phyloP scores from a whole-genome alignment of 2,888 invertebrate genomes.

The Morpho deidamia region DNA sequence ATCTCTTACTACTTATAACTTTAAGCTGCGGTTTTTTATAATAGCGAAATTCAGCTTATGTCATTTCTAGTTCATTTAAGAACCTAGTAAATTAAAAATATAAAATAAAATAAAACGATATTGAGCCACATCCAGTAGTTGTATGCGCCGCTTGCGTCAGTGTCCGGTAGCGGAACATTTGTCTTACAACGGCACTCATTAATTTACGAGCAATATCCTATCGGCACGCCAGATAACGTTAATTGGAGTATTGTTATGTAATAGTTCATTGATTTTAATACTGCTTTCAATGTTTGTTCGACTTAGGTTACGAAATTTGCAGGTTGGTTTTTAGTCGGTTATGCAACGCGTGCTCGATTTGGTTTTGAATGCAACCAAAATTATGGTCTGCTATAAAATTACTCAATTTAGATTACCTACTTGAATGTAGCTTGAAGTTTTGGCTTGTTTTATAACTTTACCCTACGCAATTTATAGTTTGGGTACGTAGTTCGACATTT shows the following conservation, averaged over 20 bases:
- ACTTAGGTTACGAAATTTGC: constrained; percentile 11
- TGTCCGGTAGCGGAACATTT: constrained; percentile 57
- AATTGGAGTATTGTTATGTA: constrained; percentile 57
- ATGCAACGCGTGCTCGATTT: background rate
- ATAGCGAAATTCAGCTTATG: too few relatives aligned
- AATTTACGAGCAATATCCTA: constrained; percentile 58
- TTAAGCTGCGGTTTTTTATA: too few relatives aligned
- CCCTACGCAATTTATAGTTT: too few relatives aligned
- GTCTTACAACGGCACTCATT: constrained; percentile 67
- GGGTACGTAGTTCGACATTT: too few relatives aligned
- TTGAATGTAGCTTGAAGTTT: constrained; percentile 1
- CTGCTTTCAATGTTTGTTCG: constrained; percentile 23
- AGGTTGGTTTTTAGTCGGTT: constrained; percentile 11
- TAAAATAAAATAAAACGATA: too few relatives aligned
- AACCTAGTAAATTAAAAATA: too few relatives aligned
- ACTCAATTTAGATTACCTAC: constrained; percentile 3
- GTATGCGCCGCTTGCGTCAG: constrained; percentile 28
- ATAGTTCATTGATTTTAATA: constrained; percentile 42
- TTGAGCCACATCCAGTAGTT: constrained; percentile 29
- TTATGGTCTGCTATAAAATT: constrained; percentile 4
- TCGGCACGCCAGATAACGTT: constrained; percentile 43
- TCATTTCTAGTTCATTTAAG: too few relatives aligned
- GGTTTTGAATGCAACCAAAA: constrained; percentile 4
- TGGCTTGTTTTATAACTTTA: background rate
- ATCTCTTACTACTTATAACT: too few relatives aligned